Base-by-base conservation (phyloP, 2,113 vertebrate species). In the Dipodomys stephensi region DNA sequence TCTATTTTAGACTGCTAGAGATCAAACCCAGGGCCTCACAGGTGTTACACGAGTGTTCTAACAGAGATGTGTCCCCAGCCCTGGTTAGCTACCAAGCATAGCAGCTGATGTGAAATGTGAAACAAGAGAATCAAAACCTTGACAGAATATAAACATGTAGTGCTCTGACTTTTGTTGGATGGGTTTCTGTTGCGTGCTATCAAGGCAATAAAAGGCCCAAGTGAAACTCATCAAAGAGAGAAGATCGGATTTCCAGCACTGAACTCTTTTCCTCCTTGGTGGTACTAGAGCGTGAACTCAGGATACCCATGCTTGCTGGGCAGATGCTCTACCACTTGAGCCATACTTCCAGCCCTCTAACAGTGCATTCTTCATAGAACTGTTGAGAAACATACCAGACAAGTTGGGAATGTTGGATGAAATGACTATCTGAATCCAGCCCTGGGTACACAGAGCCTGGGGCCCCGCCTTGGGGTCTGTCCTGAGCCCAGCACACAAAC, bases 111-210 rank as follows among this genome's bases (percentile, higher is more conserved):
- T 57, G n/a, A 65, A 83, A 1, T 71, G 71, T 62, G n/a, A 65
- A 83, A 60, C 62, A 87, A 94, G 86, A 89, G 30, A 91, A 93
- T 53, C 16, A 46, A 92, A 94, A 19, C 39, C 68, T 88, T 74
- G 73, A 95, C 65, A 27, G 79, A 67, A 81, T 83, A 67, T 60
- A 71, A 77, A 60, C n/a, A 39, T 1, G 30, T 23, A 74, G 35
- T 67, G 49, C 10, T 85, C 53, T 27, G 74, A 35, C 79, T 94
- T 90, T 72, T 86, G 72, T 68, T 78, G 49, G 69, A 49, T 90
- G 46, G 20, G 39, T 87, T 93, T 93, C 88, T 39, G 77, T 73
- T 22, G 76, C 78, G 16, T n/a, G 71, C 39, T 76, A 74, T 15
- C 82, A 79, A 90, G 64, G 68, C 67, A 92, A 83, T 83, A 71